Base-by-base conservation (phyloP, 2,888 invertebrate genomes). In the Galeopsomyia nigrocyanea region DNA sequence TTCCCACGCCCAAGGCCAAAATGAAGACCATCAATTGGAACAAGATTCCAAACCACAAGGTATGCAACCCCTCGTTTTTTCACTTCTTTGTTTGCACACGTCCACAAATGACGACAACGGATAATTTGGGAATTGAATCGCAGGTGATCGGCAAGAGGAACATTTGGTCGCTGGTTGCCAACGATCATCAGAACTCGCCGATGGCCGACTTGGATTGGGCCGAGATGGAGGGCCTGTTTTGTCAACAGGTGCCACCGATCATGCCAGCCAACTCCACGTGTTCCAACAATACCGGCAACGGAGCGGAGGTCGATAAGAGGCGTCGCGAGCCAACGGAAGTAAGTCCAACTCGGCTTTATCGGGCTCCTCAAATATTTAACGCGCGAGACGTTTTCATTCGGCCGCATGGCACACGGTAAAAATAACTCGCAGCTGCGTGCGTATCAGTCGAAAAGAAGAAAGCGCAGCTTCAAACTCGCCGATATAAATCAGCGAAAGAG, bases 1-100 rank as follows among this genome's bases (percentile, higher is more conserved):
- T 95, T 1, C 98, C 98, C 0, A 92, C 93, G 73, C 98, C 98
- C n/a, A 95, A 94, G 86, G 92, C 94, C 39, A 98, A 97, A 87
- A 97, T 98, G 97, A 97, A 97, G 88, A 96, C 97, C 0, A 94
- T 98, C 77, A 98, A 98, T 84, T 99, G 98, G 98, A 95, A 96
- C 84, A 98, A 98, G 87, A 96, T 98, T 81, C 96, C 98, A 50
- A 94, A 93, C 82, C 93, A 93, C 83, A 96, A 95, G 88, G 93
- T 94, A 3, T 26, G 26, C 2, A 26, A 5, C 46, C 1, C 16
- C n/a, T 16, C 5, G 19, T 10, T 31, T 14, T 31, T n/a, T n/a
- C n/a, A n/a, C n/a, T n/a, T n/a, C n/a, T 31, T 31, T 31, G 31
- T 31, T 31, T 31, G 7, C 31, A 7, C 31, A 31, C 3, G 7